A percentile compares a stretch with the other conserved stretches of the same genome.
Conservation (phyloP, 2,113 vertebrate genomes). For the Microtus oregoni region DNA sequence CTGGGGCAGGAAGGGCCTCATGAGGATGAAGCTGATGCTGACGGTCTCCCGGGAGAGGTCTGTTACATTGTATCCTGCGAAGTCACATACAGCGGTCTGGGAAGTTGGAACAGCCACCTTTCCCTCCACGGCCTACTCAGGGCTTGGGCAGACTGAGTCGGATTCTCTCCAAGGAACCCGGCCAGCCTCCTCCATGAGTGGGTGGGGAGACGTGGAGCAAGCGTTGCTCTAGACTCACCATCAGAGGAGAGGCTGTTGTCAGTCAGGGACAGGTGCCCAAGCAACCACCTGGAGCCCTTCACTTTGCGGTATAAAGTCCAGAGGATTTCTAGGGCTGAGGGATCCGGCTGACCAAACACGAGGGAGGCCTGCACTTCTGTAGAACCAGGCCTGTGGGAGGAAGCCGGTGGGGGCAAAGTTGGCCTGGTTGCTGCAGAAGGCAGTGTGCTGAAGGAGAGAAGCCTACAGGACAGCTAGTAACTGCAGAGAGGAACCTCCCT, state of each 20-base stretch:
- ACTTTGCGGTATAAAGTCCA: conserved; percentile 43
- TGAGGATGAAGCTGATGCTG: not conserved
- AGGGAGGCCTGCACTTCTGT: conserved; percentile 6
- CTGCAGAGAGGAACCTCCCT: too few species aligned
- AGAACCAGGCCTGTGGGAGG: conserved; percentile 34
- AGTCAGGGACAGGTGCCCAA: conserved; percentile 28
- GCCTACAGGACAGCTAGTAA: rapidly evolving
- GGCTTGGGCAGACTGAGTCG: not conserved
- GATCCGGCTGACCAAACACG: not conserved
- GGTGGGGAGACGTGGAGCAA: not conserved
- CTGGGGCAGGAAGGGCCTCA: not conserved
- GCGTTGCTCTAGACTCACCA: conserved; percentile 12
- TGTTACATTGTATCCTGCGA: not conserved
- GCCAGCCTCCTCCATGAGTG: not conserved
- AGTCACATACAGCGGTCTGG: not conserved
- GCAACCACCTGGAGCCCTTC: not conserved
- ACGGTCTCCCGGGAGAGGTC: conserved; percentile 7
- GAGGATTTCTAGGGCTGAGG: conserved; percentile 40
- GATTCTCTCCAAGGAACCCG: not conserved
- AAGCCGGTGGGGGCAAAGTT: rapidly evolving
- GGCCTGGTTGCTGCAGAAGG: not conserved
- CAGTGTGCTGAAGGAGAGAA: not conserved
- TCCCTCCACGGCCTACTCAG: not conserved
- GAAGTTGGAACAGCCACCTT: not conserved
- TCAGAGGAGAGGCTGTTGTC: conserved; percentile 46